A percentile compares a stretch with the other conserved stretches of the same genome.
Conservation (phyloP, 2,888 invertebrate genomes). For the Xylophagus ater region DNA sequence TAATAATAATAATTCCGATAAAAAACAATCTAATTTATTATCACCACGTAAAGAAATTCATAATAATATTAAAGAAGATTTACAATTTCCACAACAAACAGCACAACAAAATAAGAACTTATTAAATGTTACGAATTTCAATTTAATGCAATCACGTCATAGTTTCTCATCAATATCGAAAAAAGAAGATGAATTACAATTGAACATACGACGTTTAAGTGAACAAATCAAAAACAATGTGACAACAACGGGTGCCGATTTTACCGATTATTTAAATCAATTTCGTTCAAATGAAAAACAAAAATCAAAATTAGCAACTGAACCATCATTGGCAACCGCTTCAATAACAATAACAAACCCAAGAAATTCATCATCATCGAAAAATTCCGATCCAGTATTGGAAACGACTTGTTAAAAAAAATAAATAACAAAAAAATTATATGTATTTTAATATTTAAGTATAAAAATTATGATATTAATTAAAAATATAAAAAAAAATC, state of each 20-base stretch:
- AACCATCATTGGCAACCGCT: constrained; percentile 6
- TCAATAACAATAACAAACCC: constrained; percentile 16
- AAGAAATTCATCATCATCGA: constrained; percentile 20
- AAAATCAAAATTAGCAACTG: constrained; percentile 16
- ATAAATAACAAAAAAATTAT: no score
- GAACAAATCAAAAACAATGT: constrained; percentile 27
- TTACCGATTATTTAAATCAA: constrained; percentile 25
- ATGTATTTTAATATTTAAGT: no score
- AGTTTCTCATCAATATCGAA: constrained; percentile 30
- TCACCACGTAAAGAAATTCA: constrained; percentile 13
- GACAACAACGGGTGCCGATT: constrained; percentile 20
- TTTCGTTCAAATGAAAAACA: constrained; percentile 25
- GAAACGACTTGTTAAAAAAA: constrained; percentile 39
- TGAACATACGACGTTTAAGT: constrained; percentile 35
- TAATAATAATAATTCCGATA: background rate
- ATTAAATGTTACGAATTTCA: constrained; percentile 28
- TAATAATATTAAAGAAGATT: background rate
- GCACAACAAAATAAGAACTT: constrained; percentile 21
- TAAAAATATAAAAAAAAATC: no score
- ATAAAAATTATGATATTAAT: no score
- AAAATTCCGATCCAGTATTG: constrained; percentile 30
- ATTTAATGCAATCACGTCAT: constrained; percentile 31
- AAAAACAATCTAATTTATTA: constrained; percentile 19
- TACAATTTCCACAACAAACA: constrained; percentile 8
- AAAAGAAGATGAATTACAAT: constrained; percentile 31